Conservation (phyloP, 1,140 invertebrate genomes). For the Cotesia chilonis region DNA sequence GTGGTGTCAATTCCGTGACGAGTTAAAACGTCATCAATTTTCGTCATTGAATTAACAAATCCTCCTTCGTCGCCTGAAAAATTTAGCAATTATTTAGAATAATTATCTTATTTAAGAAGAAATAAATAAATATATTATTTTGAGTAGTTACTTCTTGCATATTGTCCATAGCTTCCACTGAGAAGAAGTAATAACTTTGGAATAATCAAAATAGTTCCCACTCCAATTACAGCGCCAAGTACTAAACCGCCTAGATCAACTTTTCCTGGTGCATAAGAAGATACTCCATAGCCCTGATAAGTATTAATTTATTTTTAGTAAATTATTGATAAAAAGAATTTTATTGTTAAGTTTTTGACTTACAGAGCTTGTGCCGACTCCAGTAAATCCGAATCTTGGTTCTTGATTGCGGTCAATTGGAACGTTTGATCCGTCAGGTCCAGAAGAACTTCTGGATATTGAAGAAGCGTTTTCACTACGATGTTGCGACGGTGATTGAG, state of each 20-base stretch:
- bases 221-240: slow-evolving; percentile 78
- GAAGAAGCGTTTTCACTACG: slow-evolving; percentile 23
- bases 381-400: slow-evolving; percentile 60
- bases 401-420: slow-evolving; percentile 56
- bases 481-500: slow-evolving; percentile 37
- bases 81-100: slow-evolving; percentile 13
- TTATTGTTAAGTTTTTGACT: slow-evolving; percentile 31
- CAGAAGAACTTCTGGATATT: slow-evolving; percentile 39
- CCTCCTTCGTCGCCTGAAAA: slow-evolving; percentile 71
- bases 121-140: slow-evolving; percentile 22
- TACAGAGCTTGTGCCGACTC: slow-evolving; percentile 52
- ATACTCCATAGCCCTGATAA: slow-evolving; percentile 64
- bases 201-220: slow-evolving; percentile 79
- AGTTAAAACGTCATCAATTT: slow-evolving; percentile 76
- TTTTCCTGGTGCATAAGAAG: slow-evolving; percentile 75
- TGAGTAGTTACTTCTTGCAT: slow-evolving; percentile 72
- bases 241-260: slow-evolving; percentile 83
- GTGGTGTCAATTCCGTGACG: slow-evolving; percentile 81
- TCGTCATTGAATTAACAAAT: slow-evolving; percentile 73
- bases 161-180: slow-evolving; percentile 73
- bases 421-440: slow-evolving; percentile 43
- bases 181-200: slow-evolving; percentile 80
- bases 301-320: slow-evolving; percentile 21
- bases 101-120: slow-evolving; percentile 9
- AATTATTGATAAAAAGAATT: slow-evolving; percentile 21